Base-by-base conservation (phyloP, 2,888 invertebrate genomes). In the Hirtodrosophila confusa region DNA sequence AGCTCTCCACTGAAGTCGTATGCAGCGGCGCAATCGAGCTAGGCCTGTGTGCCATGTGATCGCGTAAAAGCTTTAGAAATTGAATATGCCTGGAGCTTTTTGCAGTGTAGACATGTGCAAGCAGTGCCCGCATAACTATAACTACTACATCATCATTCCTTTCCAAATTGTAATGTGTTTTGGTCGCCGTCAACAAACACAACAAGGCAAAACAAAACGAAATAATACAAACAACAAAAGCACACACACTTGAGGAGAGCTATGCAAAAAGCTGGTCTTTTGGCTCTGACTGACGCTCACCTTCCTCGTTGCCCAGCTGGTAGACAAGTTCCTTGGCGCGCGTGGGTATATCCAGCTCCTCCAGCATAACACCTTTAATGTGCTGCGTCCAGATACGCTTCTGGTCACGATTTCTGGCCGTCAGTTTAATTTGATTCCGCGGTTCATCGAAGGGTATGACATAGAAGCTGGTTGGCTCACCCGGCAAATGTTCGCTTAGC, bases 361-460 rank as follows among this genome's bases (percentile, higher is more conserved):
- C 98, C 79, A 99, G 92, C 89, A 99, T 98, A 36, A 98, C 97
- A 91, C 97, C 93, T 85, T 92, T 92, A 72, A 92, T 90, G 83
- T 91, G 90, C 78, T 92, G 91, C 75, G 91, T 91, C 92, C 92
- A 92, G 55, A 90, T 85, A 63, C 91, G 90, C 88, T 92, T 92
- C 80, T 91, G 91, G 86, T 92, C 92, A 87, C 92, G 91, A 91
- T 91, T 92, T 82, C 89, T 87, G 60, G 92, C 91, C 62, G 91
- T 91, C 86, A 92, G 78, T 82, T 98, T 98, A 89, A 97, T 97
- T 92, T 98, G 98, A 60, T 96, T 93, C 62, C 97, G 94, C 65
- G 98, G 98, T 92, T 97, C 97, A 92, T 99, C 97, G 93, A 98
- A 98, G 43, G 98, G 98, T 89, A 99, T 96, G 80, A 98, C 97